Evolutionary conservation across 2,888 invertebrate species (phyloP), one percentile per base, ranked within the genome.

Genomic region (Selenia dentaria): DNA sequence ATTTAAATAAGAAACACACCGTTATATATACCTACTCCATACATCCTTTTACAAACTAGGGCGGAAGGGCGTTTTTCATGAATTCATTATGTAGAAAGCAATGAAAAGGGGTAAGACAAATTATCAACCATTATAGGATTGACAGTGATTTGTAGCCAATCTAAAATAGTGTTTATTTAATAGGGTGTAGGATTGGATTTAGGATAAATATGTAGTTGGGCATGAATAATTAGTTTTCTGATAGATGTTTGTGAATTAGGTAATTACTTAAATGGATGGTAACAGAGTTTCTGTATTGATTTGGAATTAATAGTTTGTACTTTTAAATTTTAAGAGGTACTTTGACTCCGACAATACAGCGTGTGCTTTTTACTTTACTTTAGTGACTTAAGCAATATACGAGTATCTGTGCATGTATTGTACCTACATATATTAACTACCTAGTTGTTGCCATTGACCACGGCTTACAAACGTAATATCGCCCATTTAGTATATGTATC

Each of bases 131-230:
- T 59, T 56, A 56, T 34, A 32, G 36, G 37, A 56, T 52, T 56
- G 59, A 59, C 59, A 59, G 56, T 59, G 59, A 59, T 59, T 56
- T 54, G 56, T 59, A 43, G 56, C 39, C 59, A 59, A 56, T 59
- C 56, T 29, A 54, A 54, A 59, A 49, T 59, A 56, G 59, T 56
- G 56, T 56, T 48, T 59, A 55, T 52, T 39, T 43, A 29, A 45
- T 52, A 48, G 50, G 42, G 52, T 46, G 48, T 57, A 48, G 27
- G 48, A 52, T 40, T 48, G 50, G 40, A 48, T 54, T 57, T 57
- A 43, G 37, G 36, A 33, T 36, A 33, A 47, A 32, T 51, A n/a
- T n/a, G n/a, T n/a, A 45, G 53, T 48, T 44, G 32, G 37, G 22
- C 40, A 43, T 41, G 41, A 51, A 43, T 43, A 40, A 49, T 54